A percentile compares a stretch with the other conserved stretches of the same genome.
These are phyloP conservation scores for Brachyopa scutellaris DNA, from an alignment of 2,888 invertebrate species.

Conservation along the genomic window DNA sequence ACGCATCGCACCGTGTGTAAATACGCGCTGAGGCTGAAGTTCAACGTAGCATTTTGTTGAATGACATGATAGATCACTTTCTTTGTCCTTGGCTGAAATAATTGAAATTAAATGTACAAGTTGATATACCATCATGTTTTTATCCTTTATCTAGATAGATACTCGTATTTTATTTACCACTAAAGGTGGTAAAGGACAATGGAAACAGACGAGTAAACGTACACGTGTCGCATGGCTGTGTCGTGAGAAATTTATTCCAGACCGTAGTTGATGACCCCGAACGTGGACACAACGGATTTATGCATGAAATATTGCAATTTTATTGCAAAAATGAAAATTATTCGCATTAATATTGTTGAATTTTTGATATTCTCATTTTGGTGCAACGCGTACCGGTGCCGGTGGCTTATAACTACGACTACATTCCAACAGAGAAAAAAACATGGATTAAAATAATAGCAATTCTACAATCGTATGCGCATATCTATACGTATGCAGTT, in stretches of 20 bases:
- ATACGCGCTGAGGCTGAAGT: too few species aligned
- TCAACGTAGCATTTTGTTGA: conserved; percentile 37
- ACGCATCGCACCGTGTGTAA: too few species aligned
- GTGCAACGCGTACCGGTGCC: conserved; percentile 5
- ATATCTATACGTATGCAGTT: conserved; percentile 1
- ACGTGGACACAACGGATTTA: conserved; percentile 51
- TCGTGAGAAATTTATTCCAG: conserved; percentile 61
- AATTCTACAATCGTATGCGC: conserved; percentile 26
- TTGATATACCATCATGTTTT: background rate
- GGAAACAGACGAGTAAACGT: background rate
- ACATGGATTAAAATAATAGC: conserved; percentile 20
- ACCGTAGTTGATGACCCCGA: conserved; percentile 44
- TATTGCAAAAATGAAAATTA: conserved; percentile 63
- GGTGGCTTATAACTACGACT: too few species aligned
- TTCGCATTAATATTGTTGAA: conserved; percentile 67
- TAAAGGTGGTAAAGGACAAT: background rate
- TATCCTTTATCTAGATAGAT: conserved; percentile 18
- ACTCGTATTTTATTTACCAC: background rate
- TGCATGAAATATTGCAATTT: conserved; percentile 69
- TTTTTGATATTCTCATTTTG: conserved; percentile 70
- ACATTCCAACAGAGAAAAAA: background rate
- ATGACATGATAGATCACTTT: conserved; percentile 61
- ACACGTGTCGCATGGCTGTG: conserved; percentile 17
- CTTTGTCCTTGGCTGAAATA: conserved; percentile 61
- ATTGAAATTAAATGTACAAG: conserved; percentile 59